These are phyloP conservation scores for Nannoperca australis DNA, from an alignment of 2,797 vertebrate species.

Conservation along the genomic window DNA sequence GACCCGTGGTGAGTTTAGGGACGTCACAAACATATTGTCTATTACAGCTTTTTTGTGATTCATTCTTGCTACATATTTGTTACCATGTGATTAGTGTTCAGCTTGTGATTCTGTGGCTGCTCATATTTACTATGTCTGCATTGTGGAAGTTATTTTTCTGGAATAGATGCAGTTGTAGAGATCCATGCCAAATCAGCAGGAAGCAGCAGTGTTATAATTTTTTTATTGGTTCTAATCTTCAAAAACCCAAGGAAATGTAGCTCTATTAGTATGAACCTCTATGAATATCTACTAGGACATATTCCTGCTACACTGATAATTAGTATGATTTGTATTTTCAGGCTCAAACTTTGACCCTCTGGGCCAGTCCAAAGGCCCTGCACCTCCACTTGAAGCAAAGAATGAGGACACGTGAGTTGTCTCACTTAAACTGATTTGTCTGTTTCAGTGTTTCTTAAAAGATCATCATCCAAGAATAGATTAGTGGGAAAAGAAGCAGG, in stretches of 20 bases:
- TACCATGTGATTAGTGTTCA: neutral
- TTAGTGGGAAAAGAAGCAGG: too few relatives aligned
- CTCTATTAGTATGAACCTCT: neutral
- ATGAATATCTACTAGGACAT: neutral
- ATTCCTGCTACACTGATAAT: neutral
- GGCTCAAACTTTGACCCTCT: conserved; percentile 94
- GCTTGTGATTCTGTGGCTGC: neutral
- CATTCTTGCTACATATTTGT: neutral
- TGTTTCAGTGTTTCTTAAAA: conserved; percentile 15
- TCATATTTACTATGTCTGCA: neutral
- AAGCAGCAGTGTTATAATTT: neutral
- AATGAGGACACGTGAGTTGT: conserved; percentile 91
- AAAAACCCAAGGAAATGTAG: neutral
- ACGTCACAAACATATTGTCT: neutral
- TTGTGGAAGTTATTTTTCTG: neutral
- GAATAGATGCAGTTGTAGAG: neutral
- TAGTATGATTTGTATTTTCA: conserved; percentile 64
- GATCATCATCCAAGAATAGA: neutral
- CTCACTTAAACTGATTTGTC: conserved; percentile 11
- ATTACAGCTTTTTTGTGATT: neutral
- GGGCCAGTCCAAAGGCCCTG: conserved; percentile 92
- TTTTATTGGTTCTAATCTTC: neutral
- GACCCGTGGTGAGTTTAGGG: conserved; percentile 84
- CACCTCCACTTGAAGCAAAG: conserved; percentile 91
- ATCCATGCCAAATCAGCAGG: neutral